Evolutionary conservation across 2,113 vertebrate genomes (phyloP), one percentile per base, ranked within the genome.

Genomic region (Phyllostomus discolor): DNA sequence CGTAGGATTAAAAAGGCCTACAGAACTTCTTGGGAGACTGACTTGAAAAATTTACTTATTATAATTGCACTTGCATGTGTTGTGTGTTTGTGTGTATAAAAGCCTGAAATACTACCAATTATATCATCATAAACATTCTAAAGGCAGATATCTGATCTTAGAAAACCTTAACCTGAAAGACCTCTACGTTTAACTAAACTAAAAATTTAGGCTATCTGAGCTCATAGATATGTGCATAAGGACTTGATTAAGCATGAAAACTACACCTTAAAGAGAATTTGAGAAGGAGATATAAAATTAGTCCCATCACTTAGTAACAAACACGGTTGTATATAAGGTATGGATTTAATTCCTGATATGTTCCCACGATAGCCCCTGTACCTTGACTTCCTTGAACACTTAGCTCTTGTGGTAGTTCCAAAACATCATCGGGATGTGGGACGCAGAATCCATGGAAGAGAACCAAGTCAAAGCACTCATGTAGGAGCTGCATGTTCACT

Each of bases 401-500:
- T 57, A 54, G 6, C 54, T 97, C 70, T 79, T 1, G 7, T 0
- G 90, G 90, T 59, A 76, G 85, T 38, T 97, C 46, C 41, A 98
- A 94, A 90, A 97, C 10, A 91, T 98, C 97, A 4, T 96, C 98
- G 19, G 98, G 97, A 92, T 98, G 97, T 2, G 96, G 97, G 95
- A 98, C 97, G 72, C 97, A 98, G 93, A 99, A 98, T 54, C 98
- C 98, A 0, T 99, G 97, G 95, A 99, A 99, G 52, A 98, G 98
- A 0, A 97, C 96, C 19, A 99, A 94, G 43, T 99, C 98, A 96
- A 99, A 99, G 96, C 98, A 98, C 4, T 98, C 85, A 16, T 98
- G 98, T n/a, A 99, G 97, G 72, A 98, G 85, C 28, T 98, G 84
- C 90, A 99, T 0, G 38, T 99, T 98, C 41, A 99, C 98, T 0